Evolutionary conservation across 2,888 invertebrate species (phyloP).

Genomic region (Cephus sareptanus): DNA sequence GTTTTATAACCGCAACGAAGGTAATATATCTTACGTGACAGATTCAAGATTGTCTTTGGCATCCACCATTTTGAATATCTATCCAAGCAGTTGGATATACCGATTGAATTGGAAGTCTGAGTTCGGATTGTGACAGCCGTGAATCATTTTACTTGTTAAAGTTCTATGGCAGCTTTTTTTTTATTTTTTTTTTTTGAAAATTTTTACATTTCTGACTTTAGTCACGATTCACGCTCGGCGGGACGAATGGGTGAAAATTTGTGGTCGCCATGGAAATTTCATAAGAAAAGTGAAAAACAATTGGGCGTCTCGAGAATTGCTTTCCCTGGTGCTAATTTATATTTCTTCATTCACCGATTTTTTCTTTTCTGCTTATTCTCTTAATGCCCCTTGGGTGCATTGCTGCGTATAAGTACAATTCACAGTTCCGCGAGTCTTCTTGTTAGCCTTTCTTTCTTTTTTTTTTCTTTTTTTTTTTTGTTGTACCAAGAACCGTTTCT

Average conservation of each 20-base stretch:
- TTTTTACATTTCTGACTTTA: no score
- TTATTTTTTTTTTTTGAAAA: not conserved
- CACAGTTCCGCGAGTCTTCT: slow-evolving; percentile 37
- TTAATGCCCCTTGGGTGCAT: not conserved
- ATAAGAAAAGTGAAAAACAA: slow-evolving; percentile 42
- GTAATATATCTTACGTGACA: not conserved
- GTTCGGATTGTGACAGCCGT: not conserved
- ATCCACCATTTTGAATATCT: not conserved
- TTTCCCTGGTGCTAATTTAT: slow-evolving; percentile 14
- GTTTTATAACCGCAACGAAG: not conserved
- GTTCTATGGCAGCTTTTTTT: not conserved
- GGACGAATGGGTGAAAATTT: not conserved
- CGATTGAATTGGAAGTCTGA: slow-evolving; percentile 13
- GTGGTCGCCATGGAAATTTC: slow-evolving; percentile 45
- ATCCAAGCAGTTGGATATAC: not conserved
- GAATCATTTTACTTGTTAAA: not conserved
- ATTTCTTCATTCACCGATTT: slow-evolving; percentile 23
- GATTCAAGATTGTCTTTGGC: not conserved
- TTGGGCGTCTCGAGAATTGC: slow-evolving; percentile 26
- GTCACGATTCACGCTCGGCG: no score
- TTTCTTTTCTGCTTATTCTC: slow-evolving; percentile 17
- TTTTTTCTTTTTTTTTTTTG: slow-evolving; percentile 21
- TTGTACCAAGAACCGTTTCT: slow-evolving; percentile 7
- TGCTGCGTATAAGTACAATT: slow-evolving; percentile 7
- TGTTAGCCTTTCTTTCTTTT: slow-evolving; percentile 20